These are phyloP conservation scores for Xylocampa areola DNA, from an alignment of 2,888 invertebrate genomes.

Conservation along the genomic window DNA sequence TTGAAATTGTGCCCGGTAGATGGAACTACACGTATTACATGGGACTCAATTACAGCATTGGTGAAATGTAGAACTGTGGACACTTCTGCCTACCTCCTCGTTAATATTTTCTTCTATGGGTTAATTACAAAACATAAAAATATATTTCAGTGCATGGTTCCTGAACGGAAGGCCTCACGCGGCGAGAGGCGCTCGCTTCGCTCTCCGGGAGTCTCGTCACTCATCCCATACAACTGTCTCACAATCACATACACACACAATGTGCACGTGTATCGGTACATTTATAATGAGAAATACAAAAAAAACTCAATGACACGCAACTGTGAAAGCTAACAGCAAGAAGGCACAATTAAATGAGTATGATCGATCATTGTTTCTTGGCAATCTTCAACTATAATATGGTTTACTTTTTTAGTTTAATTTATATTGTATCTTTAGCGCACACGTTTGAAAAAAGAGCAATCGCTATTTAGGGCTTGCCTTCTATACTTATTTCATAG, in stretches of 20 bases:
- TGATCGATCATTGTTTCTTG: conserved; percentile 42
- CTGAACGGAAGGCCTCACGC: conserved; percentile 64
- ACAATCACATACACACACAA: conserved; percentile 33
- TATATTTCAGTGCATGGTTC: conserved; percentile 32
- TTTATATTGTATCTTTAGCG: neutral
- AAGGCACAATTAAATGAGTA: conserved; percentile 32
- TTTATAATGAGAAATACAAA: conserved; percentile 45
- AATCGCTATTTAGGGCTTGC: no score
- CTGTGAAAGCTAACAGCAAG: conserved; percentile 39
- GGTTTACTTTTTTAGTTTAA: neutral
- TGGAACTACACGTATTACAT: no score
- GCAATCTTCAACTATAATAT: conserved; percentile 22
- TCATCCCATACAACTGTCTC: conserved; percentile 33
- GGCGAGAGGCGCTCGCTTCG: conserved; percentile 44
- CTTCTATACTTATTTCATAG: no score
- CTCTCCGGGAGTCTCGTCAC: conserved; percentile 59
- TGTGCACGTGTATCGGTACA: conserved; percentile 38
- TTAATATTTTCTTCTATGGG: conserved; percentile 2
- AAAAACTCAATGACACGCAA: conserved; percentile 47
- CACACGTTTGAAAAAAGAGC: no score
- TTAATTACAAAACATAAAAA: conserved; percentile 3
- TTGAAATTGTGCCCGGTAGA: no score
- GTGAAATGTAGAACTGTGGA: no score
- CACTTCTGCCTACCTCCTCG: no score
- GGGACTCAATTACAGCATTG: no score